Base-by-base conservation (phyloP, 2,888 invertebrate genomes). In the Lysandra coridon region DNA sequence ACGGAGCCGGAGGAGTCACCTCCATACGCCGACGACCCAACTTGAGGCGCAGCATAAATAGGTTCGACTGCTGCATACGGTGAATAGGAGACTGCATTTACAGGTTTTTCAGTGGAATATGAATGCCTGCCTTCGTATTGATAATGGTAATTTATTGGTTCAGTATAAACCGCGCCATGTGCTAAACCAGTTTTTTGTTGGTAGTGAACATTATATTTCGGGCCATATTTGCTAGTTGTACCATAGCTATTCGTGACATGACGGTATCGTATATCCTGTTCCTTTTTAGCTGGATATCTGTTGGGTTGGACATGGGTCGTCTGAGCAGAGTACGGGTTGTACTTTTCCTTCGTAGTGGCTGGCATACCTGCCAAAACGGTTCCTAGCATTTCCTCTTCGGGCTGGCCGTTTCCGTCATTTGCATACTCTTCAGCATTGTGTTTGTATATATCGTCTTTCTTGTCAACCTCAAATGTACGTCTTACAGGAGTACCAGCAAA, bases 301-400 rank as follows among this genome's bases (percentile, higher is more conserved):
- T 91, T 91, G 3, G 57, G 57, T 14, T 57, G 57, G 57, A 89
- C 83, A 80, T 92, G 87, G 74, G 90, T 86, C 79, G 92, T 92
- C 89, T 95, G 95, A 40, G 88, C 91, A 74, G 91, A 91, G 81
- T 95, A 93, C 5, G 95, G 94, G 73, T 95, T 95, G 0, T 94
- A 84, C 82, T 95, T 88, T 82, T 93, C 89, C 83, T 95, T 88
- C 10, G 95, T 87, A 79, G 95, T 93, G 40, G 92, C 89, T 12
- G 95, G 96, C 96, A 96, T 96, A 40, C 97, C 97, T 78, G 97
- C 96, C 79, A 97, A 93, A 0, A 97, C 96, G 85, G 97, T 97
- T 17, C 97, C 96, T 53, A 97, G 95, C 85, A 97, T 96, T 87
- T 97, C 97, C 89, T 97, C 97, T 88, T 97, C 97, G 12, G 96